A percentile compares a stretch with the other conserved stretches of the same genome.
Conservation (phyloP, 2,888 invertebrate genomes). For the Cephus pulcher region DNA sequence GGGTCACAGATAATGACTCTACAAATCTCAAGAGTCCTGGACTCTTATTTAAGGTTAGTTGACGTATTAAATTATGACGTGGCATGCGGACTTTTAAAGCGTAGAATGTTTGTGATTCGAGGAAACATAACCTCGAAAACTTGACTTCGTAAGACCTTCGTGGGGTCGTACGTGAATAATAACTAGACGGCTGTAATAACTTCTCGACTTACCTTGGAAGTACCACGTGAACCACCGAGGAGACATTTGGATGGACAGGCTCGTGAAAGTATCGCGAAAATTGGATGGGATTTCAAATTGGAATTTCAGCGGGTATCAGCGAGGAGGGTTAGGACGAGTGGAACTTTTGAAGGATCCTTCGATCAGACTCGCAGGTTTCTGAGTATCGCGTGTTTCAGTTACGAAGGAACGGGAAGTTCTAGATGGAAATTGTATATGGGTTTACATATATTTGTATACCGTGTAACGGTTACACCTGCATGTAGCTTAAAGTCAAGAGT, state of each 20-base stretch:
- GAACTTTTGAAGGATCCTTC: not conserved
- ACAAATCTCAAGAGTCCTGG: not conserved
- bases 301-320: not conserved
- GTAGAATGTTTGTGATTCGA: not conserved
- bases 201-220: not conserved
- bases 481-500: not conserved
- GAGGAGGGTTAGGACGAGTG: not conserved
- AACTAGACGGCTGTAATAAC: not conserved
- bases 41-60: not conserved
- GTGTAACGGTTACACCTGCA: not conserved
- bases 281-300: not conserved
- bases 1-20: constrained; percentile 2
- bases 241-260: not conserved
- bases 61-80: not conserved
- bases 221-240: not conserved
- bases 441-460: not conserved
- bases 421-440: not conserved
- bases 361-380: not conserved
- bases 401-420: not conserved
- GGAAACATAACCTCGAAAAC: not conserved
- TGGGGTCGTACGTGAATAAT: not conserved
- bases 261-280: not conserved
- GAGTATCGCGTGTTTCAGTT: not conserved
- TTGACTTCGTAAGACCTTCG: not conserved
- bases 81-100: not conserved